phyloP scores from a whole-genome alignment of 1,140 invertebrate species.

The Diabrotica undecimpunctata region DNA sequence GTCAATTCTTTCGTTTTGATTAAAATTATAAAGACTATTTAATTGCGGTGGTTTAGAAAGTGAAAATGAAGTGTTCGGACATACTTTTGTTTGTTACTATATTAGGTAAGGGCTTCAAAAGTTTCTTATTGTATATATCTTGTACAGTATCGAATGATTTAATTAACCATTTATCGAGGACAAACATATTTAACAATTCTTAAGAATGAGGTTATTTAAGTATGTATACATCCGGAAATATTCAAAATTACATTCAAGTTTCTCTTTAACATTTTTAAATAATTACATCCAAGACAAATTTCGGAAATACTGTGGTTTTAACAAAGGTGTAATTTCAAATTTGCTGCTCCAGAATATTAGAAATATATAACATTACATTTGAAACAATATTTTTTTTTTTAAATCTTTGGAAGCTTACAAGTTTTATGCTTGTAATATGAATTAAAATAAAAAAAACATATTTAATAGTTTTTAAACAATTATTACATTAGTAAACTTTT shows the following conservation, averaged over 20 bases:
- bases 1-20: conserved; percentile 1
- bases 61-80: not conserved
- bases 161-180: not conserved
- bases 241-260: not conserved
- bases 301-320: no score
- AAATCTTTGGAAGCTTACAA: no score
- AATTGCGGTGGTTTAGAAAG: not conserved
- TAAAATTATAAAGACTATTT: not conserved
- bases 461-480: no score
- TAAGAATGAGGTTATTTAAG: conserved; percentile 1
- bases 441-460: no score
- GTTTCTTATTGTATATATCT: not conserved
- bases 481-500: no score
- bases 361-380: no score
- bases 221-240: not conserved
- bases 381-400: no score
- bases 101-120: not conserved
- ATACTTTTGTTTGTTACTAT: not conserved
- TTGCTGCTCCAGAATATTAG: no score
- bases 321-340: no score
- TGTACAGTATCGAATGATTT: not conserved
- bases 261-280: no score
- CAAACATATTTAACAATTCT: not conserved
- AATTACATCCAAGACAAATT: no score
- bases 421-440: no score